These are phyloP conservation scores for silkworm (Bombyx mori) DNA, from an alignment of 1,140 invertebrate genomes.

Conservation along the genomic window DNA sequence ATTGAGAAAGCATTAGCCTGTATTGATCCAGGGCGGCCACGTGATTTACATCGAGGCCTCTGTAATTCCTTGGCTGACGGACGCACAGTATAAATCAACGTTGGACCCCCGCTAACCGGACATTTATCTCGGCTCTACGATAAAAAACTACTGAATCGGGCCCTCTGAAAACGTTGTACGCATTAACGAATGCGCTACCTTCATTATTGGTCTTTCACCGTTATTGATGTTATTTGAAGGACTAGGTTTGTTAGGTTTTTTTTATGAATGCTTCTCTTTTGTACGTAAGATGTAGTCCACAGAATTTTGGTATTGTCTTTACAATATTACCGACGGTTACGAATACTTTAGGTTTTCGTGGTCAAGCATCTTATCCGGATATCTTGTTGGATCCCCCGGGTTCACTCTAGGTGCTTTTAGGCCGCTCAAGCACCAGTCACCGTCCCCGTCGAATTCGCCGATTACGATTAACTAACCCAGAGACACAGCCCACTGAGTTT, in stretches of 20 bases:
- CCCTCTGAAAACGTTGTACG: conserved; percentile 32
- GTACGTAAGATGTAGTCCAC: too few species aligned
- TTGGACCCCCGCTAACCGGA: conserved; percentile 62
- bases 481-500: too few species aligned
- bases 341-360: too few species aligned
- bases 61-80: conserved; percentile 63
- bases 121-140: conserved; percentile 57
- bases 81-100: conserved; percentile 64
- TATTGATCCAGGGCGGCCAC: conserved; percentile 43
- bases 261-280: neutral
- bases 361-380: too few species aligned
- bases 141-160: conserved; percentile 53
- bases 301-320: too few species aligned
- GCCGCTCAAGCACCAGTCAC: too few species aligned
- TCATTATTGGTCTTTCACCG: conserved; percentile 18
- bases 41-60: conserved; percentile 62
- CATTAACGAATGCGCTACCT: conserved; percentile 9
- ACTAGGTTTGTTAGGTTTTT: neutral
- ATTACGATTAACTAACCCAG: too few species aligned
- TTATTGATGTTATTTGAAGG: neutral
- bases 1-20: conserved; percentile 19
- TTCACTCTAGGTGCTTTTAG: too few species aligned
- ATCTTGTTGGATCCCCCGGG: too few species aligned
- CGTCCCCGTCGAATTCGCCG: too few species aligned
- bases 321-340: too few species aligned